Evolutionary conservation across 2,113 vertebrate species (phyloP).

Genomic region (Zosterops lateralis): DNA sequence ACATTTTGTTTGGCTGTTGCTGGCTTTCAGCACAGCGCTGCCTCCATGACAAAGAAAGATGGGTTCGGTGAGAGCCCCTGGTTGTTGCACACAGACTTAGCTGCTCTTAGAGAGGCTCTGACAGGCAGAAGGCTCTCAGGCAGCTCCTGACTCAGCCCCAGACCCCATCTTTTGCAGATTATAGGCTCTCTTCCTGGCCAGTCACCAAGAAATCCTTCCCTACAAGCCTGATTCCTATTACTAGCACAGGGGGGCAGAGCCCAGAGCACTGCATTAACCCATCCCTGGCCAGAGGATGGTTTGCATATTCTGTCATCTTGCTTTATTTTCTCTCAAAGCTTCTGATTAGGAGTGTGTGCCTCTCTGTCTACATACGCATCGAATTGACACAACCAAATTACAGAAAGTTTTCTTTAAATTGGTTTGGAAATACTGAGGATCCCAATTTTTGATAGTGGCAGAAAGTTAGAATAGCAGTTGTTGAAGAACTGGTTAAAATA

Average conservation of each 20-base stretch:
- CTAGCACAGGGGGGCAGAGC: not conserved
- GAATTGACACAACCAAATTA: not conserved
- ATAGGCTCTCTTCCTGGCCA: slow-evolving; percentile 46
- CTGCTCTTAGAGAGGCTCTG: not conserved
- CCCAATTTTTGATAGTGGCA: not conserved
- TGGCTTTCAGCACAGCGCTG: not conserved
- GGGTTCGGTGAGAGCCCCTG: not conserved
- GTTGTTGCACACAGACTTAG: not conserved
- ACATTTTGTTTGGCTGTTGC: not conserved
- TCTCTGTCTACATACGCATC: not conserved
- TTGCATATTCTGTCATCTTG: not conserved
- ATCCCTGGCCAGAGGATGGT: not conserved
- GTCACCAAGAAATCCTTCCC: slow-evolving; percentile 55
- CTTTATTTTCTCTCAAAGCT: not conserved
- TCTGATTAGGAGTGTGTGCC: not conserved
- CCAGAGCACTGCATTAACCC: slow-evolving; percentile 17
- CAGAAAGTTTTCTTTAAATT: not conserved
- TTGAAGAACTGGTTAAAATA: slow-evolving; percentile 48
- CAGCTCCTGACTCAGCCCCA: slow-evolving; percentile 38
- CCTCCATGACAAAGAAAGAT: not conserved
- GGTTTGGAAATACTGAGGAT: not conserved
- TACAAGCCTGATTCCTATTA: slow-evolving; percentile 54
- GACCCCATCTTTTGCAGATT: slow-evolving; percentile 59
- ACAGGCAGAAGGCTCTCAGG: slow-evolving; percentile 27
- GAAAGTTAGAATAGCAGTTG: not conserved